Evolutionary conservation across 2,888 invertebrate species (phyloP).

Genomic region (Leptopterna dolabrata): DNA sequence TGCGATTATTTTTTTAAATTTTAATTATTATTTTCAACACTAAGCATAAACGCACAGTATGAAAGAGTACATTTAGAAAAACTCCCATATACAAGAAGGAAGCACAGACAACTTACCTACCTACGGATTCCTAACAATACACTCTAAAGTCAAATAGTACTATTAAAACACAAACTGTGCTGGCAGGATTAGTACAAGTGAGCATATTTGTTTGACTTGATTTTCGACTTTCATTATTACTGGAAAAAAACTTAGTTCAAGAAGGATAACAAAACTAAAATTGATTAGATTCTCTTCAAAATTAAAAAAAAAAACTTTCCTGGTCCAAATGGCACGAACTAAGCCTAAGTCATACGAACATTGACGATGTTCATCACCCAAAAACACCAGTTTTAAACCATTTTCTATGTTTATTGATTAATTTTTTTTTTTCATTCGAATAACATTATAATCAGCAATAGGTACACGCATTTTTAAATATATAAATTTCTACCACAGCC

Average conservation of each 20-base stretch:
- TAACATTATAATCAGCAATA: constrained; percentile 29
- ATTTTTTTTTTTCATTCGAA: constrained; percentile 36
- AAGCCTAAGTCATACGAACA: constrained; percentile 52
- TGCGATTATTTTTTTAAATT: background rate
- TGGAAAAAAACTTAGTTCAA: background rate
- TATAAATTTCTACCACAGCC: constrained; percentile 65
- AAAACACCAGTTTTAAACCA: constrained; percentile 43
- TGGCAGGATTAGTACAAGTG: constrained; percentile 57
- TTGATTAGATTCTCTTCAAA: background rate
- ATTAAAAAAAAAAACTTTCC: constrained; percentile 28
- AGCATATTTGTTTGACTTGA: constrained; percentile 49
- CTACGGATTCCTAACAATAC: constrained; percentile 25
- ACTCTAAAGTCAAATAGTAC: constrained; percentile 50
- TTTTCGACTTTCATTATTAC: constrained; percentile 32
- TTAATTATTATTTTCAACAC: background rate
- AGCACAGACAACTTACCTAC: constrained; percentile 42
- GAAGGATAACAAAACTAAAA: background rate
- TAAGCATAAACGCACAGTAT: constrained; percentile 6
- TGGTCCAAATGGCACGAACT: constrained; percentile 61
- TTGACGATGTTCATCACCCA: constrained; percentile 62
- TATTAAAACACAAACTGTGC: constrained; percentile 54
- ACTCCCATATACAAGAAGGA: constrained; percentile 45
- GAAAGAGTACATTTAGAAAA: constrained; percentile 1
- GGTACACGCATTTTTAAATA: constrained; percentile 56
- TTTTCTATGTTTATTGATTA: background rate